Percentiles rank a stretch among this genome's conserved stretches.
phyloP scores from a whole-genome alignment of 2,888 invertebrate genomes.

The Dasysyrphus tricinctus region DNA sequence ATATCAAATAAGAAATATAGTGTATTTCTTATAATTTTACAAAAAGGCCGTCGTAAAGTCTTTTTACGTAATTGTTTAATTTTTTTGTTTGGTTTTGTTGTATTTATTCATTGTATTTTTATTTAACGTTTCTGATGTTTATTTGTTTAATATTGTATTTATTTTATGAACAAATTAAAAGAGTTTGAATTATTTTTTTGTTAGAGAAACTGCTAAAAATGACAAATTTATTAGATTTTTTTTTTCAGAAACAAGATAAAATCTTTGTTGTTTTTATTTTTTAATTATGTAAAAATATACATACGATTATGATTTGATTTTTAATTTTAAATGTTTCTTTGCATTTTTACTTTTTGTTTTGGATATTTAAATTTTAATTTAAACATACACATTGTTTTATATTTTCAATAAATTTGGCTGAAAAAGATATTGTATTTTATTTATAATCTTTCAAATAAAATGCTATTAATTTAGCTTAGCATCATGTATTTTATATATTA shows the following conservation, averaged over 20 bases:
- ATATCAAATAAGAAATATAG: conserved; percentile 68
- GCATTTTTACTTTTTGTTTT: conserved; percentile 9
- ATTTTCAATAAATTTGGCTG: conserved; percentile 64
- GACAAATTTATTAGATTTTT: conserved; percentile 49
- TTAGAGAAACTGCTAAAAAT: conserved; percentile 41
- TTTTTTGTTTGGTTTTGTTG: conserved; percentile 34
- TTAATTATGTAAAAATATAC: conserved; percentile 69
- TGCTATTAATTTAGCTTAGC: background rate
- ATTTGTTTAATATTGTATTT: conserved; percentile 29
- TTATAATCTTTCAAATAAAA: conserved; percentile 1
- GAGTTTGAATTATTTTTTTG: conserved; percentile 31
- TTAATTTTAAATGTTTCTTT: conserved; percentile 50
- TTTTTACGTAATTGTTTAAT: conserved; percentile 73
- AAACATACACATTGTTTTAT: background rate
- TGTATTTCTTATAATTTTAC: conserved; percentile 69
- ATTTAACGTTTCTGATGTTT: conserved; percentile 26
- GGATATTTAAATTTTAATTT: conserved; percentile 7
- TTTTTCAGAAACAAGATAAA: conserved; percentile 51
- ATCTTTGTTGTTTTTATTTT: conserved; percentile 21
- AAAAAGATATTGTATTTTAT: conserved; percentile 7
- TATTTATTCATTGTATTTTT: conserved; percentile 38
- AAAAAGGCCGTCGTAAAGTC: conserved; percentile 77
- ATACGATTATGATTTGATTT: conserved; percentile 61
- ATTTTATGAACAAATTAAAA: conserved; percentile 49
- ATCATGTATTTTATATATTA: background rate